Base-by-base conservation (phyloP, 2,888 invertebrate species). In the Protophormia terraenovae region DNA sequence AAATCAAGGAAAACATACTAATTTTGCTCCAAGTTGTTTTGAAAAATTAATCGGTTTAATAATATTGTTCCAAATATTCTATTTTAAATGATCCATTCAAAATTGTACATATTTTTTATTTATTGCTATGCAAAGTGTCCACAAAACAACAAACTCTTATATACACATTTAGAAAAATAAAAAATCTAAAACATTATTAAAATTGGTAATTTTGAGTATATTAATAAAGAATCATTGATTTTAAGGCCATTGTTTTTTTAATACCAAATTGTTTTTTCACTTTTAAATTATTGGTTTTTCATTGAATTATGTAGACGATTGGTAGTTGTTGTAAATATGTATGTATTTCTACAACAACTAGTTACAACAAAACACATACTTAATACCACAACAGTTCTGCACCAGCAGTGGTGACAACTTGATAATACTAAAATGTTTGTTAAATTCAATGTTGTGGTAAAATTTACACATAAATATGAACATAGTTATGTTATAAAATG, bases 391-490 rank as follows among this genome's bases (percentile, higher is more conserved):
- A 86, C 86, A 86, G 79, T 83, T 81, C 71, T 78, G 87, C 87
- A 84, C 86, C 87, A 85, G 84, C 87, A 87, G 88, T 87, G 88
- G 87, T 86, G 88, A 88, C 88, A 88, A 88, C 87, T 88, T 87
- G 86, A 87, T 87, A 86, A 87, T 84, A 86, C 85, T 86, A 86
- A 87, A 87, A 84, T 83, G 79, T 81, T 87, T 83, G 83, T 86
- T 53, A 84, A 80, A 78, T 75, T 81, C 75, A 55, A 84, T 86
- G 83, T 86, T 84, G 86, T 62, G 83, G 85, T 79, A 75, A 45
- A 75, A 35, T 14, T 16, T 32, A 60, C 77, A 67, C 10, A 47
- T 58, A 60, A 2, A 12, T 32, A 41, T 24, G 29, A 12, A 53
- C n/a, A 32, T 45, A 62, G 24, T 35, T 38, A 69, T 69, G 50